Base-by-base conservation (phyloP, 2,113 vertebrate genomes). In the Bufo gargarizans region DNA sequence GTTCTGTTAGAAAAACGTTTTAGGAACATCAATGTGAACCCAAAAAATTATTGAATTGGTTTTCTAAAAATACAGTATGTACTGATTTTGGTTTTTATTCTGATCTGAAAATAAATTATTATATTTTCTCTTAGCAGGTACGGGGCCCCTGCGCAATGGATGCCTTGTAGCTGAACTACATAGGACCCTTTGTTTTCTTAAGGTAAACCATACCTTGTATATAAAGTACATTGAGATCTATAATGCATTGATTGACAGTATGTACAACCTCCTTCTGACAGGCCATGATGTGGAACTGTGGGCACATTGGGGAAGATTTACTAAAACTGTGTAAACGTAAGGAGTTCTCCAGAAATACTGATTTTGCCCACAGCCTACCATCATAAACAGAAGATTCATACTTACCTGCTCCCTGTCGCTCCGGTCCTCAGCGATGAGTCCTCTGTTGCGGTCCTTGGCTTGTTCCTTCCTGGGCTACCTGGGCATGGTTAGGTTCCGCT, bases 101-200 rank as follows among this genome's bases (percentile, higher is more conserved):
- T 20, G 16, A 50, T 10, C 47, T 50, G 72, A 17, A 33, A 76
- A 49, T 76, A 50, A 49, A 50, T 76, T 50, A 50, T 76, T 20
- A 50, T 76, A 20, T 76, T 50, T 76, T 76, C 17, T 76, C 17
- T 76, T 17, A 20, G 47, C 72, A 76, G 72, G 72, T 17, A 19
- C 72, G 72, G 72, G 72, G 72, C 72, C 72, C 47, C 43, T 76
- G 69, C 33, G 72, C 49, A 50, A 76, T 76, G 72, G 72, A 76
- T 17, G 47, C 72, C 45, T 76, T 76, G 72, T 76, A 76, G 72
- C 47, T 50, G 72, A 76, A 17, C 7, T 76, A 45, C 45, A 19
- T 50, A 76, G 72, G 45, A 76, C 8, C 72, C 72, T 72, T 72
- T 47, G 72, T 76, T 3, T 76, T 76, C 72, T 49, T 47, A 76